A percentile compares a stretch with the other conserved stretches of the same genome.
Conservation (phyloP, 2,888 invertebrate species). For the Nezara viridula region DNA sequence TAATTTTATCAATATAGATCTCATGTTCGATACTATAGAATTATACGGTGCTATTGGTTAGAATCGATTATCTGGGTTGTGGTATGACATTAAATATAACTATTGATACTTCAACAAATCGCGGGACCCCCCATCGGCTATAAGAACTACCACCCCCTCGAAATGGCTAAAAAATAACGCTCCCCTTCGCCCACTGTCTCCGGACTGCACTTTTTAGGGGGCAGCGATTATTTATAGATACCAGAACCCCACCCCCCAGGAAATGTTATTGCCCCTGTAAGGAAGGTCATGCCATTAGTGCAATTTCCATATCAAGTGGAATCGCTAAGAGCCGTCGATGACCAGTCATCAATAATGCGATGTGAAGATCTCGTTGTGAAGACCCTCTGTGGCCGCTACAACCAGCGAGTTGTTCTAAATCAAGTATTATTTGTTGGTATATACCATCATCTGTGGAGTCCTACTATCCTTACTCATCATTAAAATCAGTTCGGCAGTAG, state of each 20-base stretch:
- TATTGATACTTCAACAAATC: background rate
- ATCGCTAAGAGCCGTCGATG: slow-evolving; percentile 28
- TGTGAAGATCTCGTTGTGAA: background rate
- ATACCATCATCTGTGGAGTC: no score
- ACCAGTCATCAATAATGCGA: slow-evolving; percentile 28
- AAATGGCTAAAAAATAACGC: slow-evolving; percentile 2
- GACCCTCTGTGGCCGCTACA: background rate
- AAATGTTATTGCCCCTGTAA: slow-evolving; percentile 26
- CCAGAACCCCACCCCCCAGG: background rate
- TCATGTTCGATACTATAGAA: no score
- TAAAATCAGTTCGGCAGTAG: no score
- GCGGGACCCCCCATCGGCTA: background rate
- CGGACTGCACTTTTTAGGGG: slow-evolving; percentile 21
- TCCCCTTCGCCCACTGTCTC: background rate
- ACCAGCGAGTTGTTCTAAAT: background rate
- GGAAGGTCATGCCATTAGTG: slow-evolving; percentile 27
- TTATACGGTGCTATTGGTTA: no score
- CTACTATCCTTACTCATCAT: no score
- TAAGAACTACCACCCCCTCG: background rate
- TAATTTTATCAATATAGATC: no score
- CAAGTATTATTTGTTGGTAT: background rate
- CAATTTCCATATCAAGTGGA: slow-evolving; percentile 56
- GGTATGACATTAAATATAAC: background rate
- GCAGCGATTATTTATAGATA: slow-evolving; percentile 2
- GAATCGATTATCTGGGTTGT: background rate